Evolutionary conservation across 2,888 invertebrate genomes (phyloP), one percentile per base, ranked within the genome.

Genomic region (Agrochola lychnidis): DNA sequence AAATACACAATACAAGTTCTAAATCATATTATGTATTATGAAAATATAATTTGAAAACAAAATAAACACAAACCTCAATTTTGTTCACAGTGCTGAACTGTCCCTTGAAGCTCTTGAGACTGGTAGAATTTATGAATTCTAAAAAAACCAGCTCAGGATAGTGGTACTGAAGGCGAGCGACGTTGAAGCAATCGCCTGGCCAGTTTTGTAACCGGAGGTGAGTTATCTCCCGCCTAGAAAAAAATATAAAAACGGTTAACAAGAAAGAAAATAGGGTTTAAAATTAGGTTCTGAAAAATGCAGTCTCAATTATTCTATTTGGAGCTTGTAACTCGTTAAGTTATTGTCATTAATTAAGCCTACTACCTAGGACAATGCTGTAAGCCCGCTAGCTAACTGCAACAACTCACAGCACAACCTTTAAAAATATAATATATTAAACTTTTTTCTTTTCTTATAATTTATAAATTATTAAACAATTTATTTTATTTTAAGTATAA

Each of bases 141-240:
- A 96, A 84, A 22, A 82, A 78, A 3, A 85, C 82, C 3, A 96
- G 89, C 48, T 90, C 91, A 0, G 96, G 96, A 73, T 94, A 96
- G 84, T 93, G 91, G 63, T 91, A 88, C 81, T 95, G 93, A n/a
- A 96, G 89, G 1, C 90, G 89, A 3, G 88, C 92, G 7, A 95
- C 83, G 81, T 95, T 93, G 76, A 96, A 88, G 84, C 96, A 96
- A 42, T 91, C 85, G 1, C 95, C 95, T 0, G 95, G 94, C 95
- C 96, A 96, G 42, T 94, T 91, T 75, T 92, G 78, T 40, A 96
- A 69, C 68, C 88, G 90, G 16, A 96, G 85, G 73, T 93, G 89
- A 36, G 86, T 90, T 86, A 96, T 93, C 42, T 94, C 91, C 42
- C 84, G 80, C 71, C 96, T 96, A 88, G 12, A 87, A 89, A 81